These are phyloP conservation scores for Caenorhabditis tropicalis DNA, from an alignment of 1,140 invertebrate species.

Conservation along the genomic window DNA sequence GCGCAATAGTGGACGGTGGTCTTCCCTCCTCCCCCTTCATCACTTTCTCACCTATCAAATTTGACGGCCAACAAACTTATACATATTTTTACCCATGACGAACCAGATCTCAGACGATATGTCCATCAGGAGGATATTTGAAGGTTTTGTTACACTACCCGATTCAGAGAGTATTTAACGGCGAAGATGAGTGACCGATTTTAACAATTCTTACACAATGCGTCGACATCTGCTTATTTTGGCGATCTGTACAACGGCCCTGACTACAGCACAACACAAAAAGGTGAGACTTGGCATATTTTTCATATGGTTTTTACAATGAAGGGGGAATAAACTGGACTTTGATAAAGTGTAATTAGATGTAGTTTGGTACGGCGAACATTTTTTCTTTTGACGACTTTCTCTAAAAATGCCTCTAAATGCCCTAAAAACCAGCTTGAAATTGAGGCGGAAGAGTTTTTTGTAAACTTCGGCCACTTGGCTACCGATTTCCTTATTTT, in stretches of 20 bases:
- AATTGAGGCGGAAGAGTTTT: too few relatives aligned
- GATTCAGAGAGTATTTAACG: constrained; percentile 2
- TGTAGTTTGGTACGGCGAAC: too few relatives aligned
- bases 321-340: too few relatives aligned
- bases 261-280: neutral
- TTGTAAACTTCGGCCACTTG: too few relatives aligned
- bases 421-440: too few relatives aligned
- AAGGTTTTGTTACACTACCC: constrained; percentile 40
- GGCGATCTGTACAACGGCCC: neutral
- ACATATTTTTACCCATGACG: neutral
- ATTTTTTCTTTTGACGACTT: too few relatives aligned
- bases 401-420: too few relatives aligned
- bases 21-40: neutral
- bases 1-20: neutral
- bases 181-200: neutral
- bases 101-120: constrained; percentile 4
- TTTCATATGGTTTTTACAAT: neutral
- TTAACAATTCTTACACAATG: constrained; percentile 25
- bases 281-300: neutral
- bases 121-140: constrained; percentile 25
- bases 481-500: too few relatives aligned
- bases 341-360: too few relatives aligned
- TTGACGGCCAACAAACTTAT: neutral
- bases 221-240: neutral
- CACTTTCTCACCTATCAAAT: neutral